Conservation (phyloP, 2,113 vertebrate genomes). For the Festucalex cinctus region DNA sequence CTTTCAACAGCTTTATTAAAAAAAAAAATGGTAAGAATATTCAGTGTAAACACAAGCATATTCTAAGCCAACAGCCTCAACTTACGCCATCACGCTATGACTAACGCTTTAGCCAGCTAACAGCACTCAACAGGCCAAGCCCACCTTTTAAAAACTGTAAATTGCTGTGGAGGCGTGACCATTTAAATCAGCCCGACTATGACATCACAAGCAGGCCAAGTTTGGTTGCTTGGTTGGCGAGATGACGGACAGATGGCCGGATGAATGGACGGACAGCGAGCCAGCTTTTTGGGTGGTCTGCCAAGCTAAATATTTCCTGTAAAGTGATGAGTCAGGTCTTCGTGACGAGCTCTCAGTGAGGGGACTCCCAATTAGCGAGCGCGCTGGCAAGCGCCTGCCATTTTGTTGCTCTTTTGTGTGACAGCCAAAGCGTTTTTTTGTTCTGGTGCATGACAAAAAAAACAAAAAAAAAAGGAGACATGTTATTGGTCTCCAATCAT, state of each 20-base stretch:
- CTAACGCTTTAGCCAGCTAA: no score
- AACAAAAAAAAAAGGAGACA: background rate
- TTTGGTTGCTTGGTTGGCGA: background rate
- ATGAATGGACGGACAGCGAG: background rate
- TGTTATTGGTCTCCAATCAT: background rate
- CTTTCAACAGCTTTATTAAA: no score
- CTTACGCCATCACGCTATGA: no score
- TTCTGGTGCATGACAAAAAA: background rate
- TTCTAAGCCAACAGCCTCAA: no score
- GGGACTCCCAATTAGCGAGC: background rate
- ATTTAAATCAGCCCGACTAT: background rate
- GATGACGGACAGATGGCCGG: background rate
- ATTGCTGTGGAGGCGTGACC: background rate
- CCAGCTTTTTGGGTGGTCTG: background rate
- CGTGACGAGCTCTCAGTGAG: background rate
- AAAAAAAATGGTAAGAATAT: no score
- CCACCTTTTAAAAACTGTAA: no score
- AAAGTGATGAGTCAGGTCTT: background rate
- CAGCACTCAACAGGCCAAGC: no score
- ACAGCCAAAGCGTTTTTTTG: background rate
- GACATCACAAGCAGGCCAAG: background rate
- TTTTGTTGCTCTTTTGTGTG: background rate
- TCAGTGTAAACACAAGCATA: no score
- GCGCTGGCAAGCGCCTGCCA: background rate
- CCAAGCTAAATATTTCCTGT: background rate